Evolutionary conservation across 2,113 vertebrate species (phyloP).

Genomic region (Lepisosteus osseus): DNA sequence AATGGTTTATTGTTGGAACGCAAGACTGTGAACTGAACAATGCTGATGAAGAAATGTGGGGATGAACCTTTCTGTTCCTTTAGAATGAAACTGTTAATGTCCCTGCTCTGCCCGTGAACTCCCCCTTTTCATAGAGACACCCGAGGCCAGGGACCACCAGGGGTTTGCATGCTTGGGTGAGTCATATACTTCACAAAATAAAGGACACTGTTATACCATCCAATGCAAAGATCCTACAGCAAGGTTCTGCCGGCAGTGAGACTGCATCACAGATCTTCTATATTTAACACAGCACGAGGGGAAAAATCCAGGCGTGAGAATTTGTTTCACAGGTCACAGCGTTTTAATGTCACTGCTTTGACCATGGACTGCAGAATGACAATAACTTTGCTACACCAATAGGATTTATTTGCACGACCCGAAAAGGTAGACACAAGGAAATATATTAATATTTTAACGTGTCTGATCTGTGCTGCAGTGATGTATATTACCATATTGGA

Average conservation of each 20-base stretch:
- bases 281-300: constrained; percentile 32
- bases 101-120: constrained; percentile 20
- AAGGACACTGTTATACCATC: constrained; percentile 37
- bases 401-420: neutral
- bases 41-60: too few species aligned
- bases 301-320: constrained; percentile 27
- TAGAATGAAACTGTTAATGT: neutral
- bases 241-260: constrained; percentile 37
- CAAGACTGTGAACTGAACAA: too few species aligned
- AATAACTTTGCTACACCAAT: neutral
- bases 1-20: too few species aligned
- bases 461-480: too few species aligned
- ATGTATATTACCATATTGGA: too few species aligned
- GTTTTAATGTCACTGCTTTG: neutral
- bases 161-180: constrained; percentile 19
- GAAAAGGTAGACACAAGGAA: too few species aligned
- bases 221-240: constrained; percentile 34
- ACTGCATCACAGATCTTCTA: constrained; percentile 29
- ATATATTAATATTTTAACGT: too few species aligned
- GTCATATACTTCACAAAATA: constrained; percentile 21
- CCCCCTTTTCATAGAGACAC: constrained; percentile 1
- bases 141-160: neutral
- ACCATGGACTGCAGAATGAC: neutral
- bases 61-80: neutral
- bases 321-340: constrained; percentile 30